Percentiles rank a stretch among this genome's conserved stretches.
Evolutionary conservation across 2,113 vertebrate genomes (phyloP).

Genomic region (Xiphophorus hellerii): DNA sequence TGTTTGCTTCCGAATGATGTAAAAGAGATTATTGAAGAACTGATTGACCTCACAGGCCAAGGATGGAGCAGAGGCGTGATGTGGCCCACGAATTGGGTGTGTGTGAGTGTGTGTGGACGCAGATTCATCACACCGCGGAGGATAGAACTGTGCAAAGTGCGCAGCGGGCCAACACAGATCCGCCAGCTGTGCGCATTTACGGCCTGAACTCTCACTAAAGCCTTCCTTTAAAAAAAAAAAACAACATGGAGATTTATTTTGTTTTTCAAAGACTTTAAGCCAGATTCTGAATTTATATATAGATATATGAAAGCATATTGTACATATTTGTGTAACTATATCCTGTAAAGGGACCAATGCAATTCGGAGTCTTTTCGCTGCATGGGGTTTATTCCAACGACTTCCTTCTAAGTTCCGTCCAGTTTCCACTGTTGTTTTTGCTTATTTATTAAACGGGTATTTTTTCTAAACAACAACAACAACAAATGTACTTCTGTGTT

Average conservation of each 20-base stretch:
- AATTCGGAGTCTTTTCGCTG: slow-evolving; percentile 73
- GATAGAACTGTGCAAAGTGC: not conserved
- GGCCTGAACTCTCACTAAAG: slow-evolving; percentile 50
- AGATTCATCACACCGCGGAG: slow-evolving; percentile 11
- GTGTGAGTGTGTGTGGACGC: slow-evolving; percentile 25
- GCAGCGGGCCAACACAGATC: not conserved
- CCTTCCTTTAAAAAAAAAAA: slow-evolving; percentile 5
- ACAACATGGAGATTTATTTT: slow-evolving; percentile 45
- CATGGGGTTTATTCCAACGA: slow-evolving; percentile 72
- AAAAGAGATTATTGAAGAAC: slow-evolving; percentile 78
- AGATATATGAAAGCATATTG: slow-evolving; percentile 64
- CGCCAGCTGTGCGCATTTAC: slow-evolving; percentile 30
- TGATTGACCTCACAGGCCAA: slow-evolving; percentile 71
- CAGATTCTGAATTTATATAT: slow-evolving; percentile 62
- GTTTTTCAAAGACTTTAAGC: slow-evolving; percentile 68
- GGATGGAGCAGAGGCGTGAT: slow-evolving; percentile 56
- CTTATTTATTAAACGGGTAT: slow-evolving; percentile 95
- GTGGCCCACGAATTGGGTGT: slow-evolving; percentile 57
- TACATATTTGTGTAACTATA: slow-evolving; percentile 74
- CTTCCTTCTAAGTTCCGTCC: slow-evolving; percentile 76
- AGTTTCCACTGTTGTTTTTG: slow-evolving; percentile 83
- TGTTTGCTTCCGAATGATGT: slow-evolving; percentile 79
- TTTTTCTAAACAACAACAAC: slow-evolving; percentile 72
- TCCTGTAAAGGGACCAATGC: slow-evolving; percentile 78
- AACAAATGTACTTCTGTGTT: slow-evolving; percentile 63